Evolutionary conservation across 1,140 invertebrate genomes (phyloP), one percentile per base, ranked within the genome.

Genomic region (Hypothenemus hampei): DNA sequence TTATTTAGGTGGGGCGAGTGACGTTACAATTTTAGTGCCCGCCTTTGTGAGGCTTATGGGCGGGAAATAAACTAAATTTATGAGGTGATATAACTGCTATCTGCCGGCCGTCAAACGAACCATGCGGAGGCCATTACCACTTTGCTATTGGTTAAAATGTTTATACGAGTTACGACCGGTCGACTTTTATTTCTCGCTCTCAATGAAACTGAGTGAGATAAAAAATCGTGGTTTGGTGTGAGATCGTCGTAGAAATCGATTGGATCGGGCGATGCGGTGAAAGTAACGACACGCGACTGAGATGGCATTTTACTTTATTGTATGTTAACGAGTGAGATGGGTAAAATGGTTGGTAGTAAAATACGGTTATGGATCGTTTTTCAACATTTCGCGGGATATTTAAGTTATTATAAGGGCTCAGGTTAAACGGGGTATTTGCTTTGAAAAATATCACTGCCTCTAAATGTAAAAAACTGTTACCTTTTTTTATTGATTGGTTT

Each of bases 41-140:
- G 68, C 67, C 68, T 69, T 59, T 65, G 50, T 58, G 52, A 49
- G 59, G 58, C 57, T 59, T 65, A 67, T 69, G 68, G 69, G 69
- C 69, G 69, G 69, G 68, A 69, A 65, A 69, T 64, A 64, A 66
- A 65, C 60, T 64, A 66, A 71, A 71, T 72, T 72, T 72, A 72
- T 58, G 68, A 72, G 46, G 70, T 70, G 70, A 69, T 69, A 69
- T 72, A 70, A 69, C 58, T 66, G 70, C 69, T 72, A 72, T 72
- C 70, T 72, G 68, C 67, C 63, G 69, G 69, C 64, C 62, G 65
- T 65, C 63, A 69, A 70, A 68, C 66, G 70, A 70, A 72, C 62
- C 69, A 63, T 70, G 63, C 61, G 66, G 69, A 66, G 70, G 70
- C 70, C 70, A 72, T 72, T 70, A 72, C 70, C 63, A 63, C 51